Evolutionary conservation across 2,888 invertebrate genomes (phyloP), one percentile per base, ranked within the genome.

Genomic region (Limenitis camilla): DNA sequence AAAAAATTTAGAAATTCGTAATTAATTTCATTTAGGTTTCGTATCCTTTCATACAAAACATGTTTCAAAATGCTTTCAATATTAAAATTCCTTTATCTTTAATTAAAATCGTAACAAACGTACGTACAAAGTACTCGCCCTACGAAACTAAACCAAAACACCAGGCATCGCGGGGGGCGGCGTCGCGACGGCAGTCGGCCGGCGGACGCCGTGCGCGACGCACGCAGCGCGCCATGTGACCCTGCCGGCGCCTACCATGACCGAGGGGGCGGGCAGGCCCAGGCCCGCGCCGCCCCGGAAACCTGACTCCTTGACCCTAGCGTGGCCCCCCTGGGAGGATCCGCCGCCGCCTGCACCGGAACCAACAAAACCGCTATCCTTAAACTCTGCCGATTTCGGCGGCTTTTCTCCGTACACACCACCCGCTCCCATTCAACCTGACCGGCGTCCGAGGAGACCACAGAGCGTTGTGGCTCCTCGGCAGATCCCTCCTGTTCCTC

Each of bases 331-430:
- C 65, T 79, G 83, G 78, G 87, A 87, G 40, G 86, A 86, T 61
- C 86, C 85, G n/a, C 88, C 88, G 50, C 88, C 88, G 44, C 88
- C 87, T 11, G 86, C 88, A 59, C 88, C 88, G 36, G 85, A 79
- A 58, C 67, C 55, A 30, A 62, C 54, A 47, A 64, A 64, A 62
- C 68, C 44, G 58, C 65, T 79, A 35, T 47, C 44, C 35, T 28
- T 45, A 11, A 44, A 52, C 9, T 67, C 74, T 33, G 76, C 80
- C 61, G 80, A 81, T 61, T 82, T 86, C 65, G 77, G 76, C 64
- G 78, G 74, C 55, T 91, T 90, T 76, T 83, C 88, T 56, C 83
- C 89, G 40, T 91, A 91, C 73, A 88, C 88, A 38, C 89, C 90
- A 59, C 89, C 89, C 58, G 79, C 82, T 32, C 73, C 88, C 57